Evolutionary conservation across 2,888 invertebrate species (phyloP).

Genomic region (Ophioninae sp.): DNA sequence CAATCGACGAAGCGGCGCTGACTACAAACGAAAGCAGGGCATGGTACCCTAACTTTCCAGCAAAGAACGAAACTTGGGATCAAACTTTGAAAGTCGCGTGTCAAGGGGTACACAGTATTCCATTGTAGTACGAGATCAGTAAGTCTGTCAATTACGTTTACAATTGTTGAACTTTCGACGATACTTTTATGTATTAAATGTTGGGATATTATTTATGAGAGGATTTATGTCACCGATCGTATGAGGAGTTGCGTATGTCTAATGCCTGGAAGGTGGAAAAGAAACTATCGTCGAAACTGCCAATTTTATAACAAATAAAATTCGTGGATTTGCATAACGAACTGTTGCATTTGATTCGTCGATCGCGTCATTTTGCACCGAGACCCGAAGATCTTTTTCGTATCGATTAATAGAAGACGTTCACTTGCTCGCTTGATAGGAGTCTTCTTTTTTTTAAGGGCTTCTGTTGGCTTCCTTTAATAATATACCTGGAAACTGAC

Average conservation of each 20-base stretch:
- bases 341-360: neutral
- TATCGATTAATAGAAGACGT: too few relatives aligned
- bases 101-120: slow-evolving; percentile 51
- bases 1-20: slow-evolving; percentile 89
- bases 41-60: slow-evolving; percentile 85
- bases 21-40: slow-evolving; percentile 90
- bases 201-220: neutral
- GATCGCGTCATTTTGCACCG: neutral
- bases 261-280: neutral
- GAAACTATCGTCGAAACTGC: slow-evolving; percentile 35
- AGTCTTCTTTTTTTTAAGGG: too few relatives aligned
- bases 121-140: slow-evolving; percentile 28
- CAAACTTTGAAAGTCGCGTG: neutral
- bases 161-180: slow-evolving; percentile 33
- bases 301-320: slow-evolving; percentile 50
- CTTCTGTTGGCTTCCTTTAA: too few relatives aligned
- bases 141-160: slow-evolving; percentile 17
- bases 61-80: slow-evolving; percentile 64
- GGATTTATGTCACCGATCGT: slow-evolving; percentile 5
- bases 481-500: too few relatives aligned
- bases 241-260: neutral
- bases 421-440: too few relatives aligned
- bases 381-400: neutral
- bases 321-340: slow-evolving; percentile 15
- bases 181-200: slow-evolving; percentile 30